Base-by-base conservation (phyloP, 2,888 invertebrate species). In the Dicyrtomina minuta region DNA sequence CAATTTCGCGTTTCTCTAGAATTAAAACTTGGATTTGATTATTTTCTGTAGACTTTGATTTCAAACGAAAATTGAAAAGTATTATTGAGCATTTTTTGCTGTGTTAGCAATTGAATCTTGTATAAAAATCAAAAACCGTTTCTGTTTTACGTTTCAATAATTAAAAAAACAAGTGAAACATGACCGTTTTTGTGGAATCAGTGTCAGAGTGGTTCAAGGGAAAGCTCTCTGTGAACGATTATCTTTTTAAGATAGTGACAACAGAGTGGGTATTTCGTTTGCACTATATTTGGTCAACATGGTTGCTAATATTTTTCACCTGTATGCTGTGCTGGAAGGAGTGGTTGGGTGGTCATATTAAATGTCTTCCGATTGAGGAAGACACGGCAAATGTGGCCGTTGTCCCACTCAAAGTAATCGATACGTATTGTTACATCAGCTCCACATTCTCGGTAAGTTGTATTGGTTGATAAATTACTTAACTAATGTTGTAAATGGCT, bases 401-500 rank as follows among this genome's bases (percentile, higher is more conserved):
- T 6, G 72, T 78, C 15, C 75, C 76, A 0, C 64, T 60, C 51
- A 76, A 75, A 51, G 74, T 77, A 6, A 64, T 78, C 12, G 73
- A 78, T 17, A 72, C 73, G 0, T 78, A 72, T 44, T 78, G 78
- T 56, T 78, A 74, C 56, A 70, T 77, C 51, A 72, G 70, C 39
- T 71, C 76, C 26, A 78, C 78, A n/a, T 78, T 78, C 26, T 75
- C 78, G 15, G 78, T 78, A 67, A 64, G 72, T 60, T 43, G n/a
- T n/a, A n/a, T n/a, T n/a, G n/a, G n/a, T n/a, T n/a, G n/a, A n/a
- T n/a, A n/a, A n/a, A n/a, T n/a, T n/a, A n/a, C n/a, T n/a, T n/a
- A n/a, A n/a, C n/a, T n/a, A n/a, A n/a, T n/a, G n/a, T n/a, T n/a
- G n/a, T n/a, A n/a, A n/a, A n/a, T n/a, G n/a, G n/a, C n/a, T n/a